Evolutionary conservation across 2,797 vertebrate species (phyloP).

Genomic region (Tiaroga cobitis): DNA sequence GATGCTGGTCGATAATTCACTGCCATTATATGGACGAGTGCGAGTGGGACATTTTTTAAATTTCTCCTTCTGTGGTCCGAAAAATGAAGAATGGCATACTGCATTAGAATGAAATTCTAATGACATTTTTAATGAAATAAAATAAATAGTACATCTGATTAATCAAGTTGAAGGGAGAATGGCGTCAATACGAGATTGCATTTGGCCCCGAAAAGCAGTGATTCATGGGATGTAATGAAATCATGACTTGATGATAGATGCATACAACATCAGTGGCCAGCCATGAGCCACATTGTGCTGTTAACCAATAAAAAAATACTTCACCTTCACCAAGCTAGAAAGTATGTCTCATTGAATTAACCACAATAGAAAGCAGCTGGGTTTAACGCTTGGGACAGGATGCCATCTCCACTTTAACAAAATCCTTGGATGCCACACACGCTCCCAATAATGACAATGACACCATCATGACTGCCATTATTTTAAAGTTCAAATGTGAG

Average conservation of each 20-base stretch:
- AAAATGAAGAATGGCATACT: background rate
- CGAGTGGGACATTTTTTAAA: background rate
- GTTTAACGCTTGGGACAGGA: constrained; percentile 1
- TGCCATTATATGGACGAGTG: background rate
- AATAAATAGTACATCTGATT: background rate
- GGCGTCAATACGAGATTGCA: background rate
- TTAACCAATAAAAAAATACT: background rate
- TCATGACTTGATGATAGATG: constrained; percentile 4
- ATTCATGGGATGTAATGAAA: constrained; percentile 17
- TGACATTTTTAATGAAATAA: background rate
- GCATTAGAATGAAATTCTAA: too few relatives aligned
- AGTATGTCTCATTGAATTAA: constrained; percentile 21
- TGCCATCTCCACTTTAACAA: background rate
- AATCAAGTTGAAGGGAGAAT: background rate
- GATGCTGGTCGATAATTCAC: background rate
- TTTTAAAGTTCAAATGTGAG: constrained; percentile 18
- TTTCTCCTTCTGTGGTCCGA: background rate
- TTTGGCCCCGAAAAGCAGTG: background rate
- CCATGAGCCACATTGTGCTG: constrained; percentile 2
- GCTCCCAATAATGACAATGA: background rate
- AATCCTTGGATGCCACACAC: background rate
- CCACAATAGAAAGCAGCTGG: constrained; percentile 32
- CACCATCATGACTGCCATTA: background rate
- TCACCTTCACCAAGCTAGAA: background rate
- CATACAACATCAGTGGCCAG: background rate